A percentile compares a stretch with the other conserved stretches of the same genome.
These are phyloP conservation scores for Austrolebias charrua DNA, from an alignment of 2,797 vertebrate genomes.

Conservation along the genomic window DNA sequence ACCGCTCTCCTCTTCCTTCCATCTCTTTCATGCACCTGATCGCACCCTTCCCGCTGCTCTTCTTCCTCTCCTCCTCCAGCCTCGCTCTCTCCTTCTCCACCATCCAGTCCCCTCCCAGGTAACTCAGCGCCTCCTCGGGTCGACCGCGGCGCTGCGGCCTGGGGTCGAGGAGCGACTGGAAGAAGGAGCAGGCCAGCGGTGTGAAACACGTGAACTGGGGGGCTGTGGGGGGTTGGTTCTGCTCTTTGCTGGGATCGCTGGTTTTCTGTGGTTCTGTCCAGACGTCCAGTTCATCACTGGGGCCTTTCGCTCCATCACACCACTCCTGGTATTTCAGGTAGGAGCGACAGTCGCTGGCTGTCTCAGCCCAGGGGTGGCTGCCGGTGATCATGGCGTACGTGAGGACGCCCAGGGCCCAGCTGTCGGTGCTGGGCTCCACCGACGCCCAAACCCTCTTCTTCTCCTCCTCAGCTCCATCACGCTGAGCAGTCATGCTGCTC, in stretches of 20 bases:
- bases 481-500: conserved; percentile 38
- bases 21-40: conserved; percentile 57
- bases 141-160: conserved; percentile 73
- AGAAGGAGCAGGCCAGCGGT: conserved; percentile 71
- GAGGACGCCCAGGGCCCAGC: conserved; percentile 90
- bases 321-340: conserved; percentile 85
- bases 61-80: conserved; percentile 59
- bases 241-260: background rate
- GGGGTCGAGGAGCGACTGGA: conserved; percentile 80
- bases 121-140: conserved; percentile 74
- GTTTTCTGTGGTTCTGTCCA: conserved; percentile 42
- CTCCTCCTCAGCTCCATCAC: background rate
- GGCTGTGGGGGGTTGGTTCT: conserved; percentile 7
- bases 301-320: conserved; percentile 54
- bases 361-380: conserved; percentile 90
- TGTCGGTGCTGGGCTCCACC: conserved; percentile 86
- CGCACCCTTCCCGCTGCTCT: conserved; percentile 44
- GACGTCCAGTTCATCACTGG: conserved; percentile 40
- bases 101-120: conserved; percentile 80
- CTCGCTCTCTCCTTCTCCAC: conserved; percentile 56
- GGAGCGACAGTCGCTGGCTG: conserved; percentile 78
- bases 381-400: conserved; percentile 90
- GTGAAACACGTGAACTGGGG: conserved; percentile 86
- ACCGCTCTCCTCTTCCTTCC: conserved; percentile 60
- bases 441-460: conserved; percentile 64